These are phyloP conservation scores for Dryocosmus kuriphilus DNA, from an alignment of 2,888 invertebrate species.

Conservation along the genomic window DNA sequence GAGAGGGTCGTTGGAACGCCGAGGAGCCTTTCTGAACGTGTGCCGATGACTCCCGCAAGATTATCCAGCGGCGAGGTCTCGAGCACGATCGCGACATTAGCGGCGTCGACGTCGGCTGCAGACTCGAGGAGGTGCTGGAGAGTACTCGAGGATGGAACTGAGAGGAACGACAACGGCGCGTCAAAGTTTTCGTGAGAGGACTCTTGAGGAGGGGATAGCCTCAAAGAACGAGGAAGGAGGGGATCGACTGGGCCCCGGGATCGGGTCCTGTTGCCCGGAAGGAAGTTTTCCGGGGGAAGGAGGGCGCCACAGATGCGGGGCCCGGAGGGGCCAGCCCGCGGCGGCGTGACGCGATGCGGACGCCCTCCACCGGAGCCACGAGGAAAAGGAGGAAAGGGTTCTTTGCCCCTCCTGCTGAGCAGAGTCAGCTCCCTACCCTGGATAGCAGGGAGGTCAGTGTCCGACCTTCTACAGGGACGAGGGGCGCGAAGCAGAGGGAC, in stretches of 20 bases:
- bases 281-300: constrained; percentile 54
- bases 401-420: constrained; percentile 54
- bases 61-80: constrained; percentile 46
- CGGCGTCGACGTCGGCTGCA: constrained; percentile 50
- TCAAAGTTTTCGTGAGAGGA: constrained; percentile 37
- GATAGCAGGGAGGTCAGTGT: constrained; percentile 38
- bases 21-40: constrained; percentile 25
- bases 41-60: constrained; percentile 60
- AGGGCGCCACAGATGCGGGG: constrained; percentile 75
- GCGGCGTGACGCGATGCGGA: constrained; percentile 78
- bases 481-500: constrained; percentile 3
- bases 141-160: constrained; percentile 62
- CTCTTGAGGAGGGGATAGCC: constrained; percentile 38
- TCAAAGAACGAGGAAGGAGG: constrained; percentile 36
- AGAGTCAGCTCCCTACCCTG: constrained; percentile 4
- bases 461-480: constrained; percentile 18
- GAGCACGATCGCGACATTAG: constrained; percentile 52
- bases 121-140: constrained; percentile 49
- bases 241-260: constrained; percentile 45
- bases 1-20: background rate
- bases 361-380: constrained; percentile 69
- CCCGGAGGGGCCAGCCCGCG: constrained; percentile 73
- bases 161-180: constrained; percentile 45
- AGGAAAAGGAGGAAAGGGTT: constrained; percentile 64
- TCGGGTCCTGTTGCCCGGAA: constrained; percentile 30